Percentiles rank a stretch among this genome's conserved stretches.
Conservation (phyloP, 2,888 invertebrate species). For the Blomia tropicalis region DNA sequence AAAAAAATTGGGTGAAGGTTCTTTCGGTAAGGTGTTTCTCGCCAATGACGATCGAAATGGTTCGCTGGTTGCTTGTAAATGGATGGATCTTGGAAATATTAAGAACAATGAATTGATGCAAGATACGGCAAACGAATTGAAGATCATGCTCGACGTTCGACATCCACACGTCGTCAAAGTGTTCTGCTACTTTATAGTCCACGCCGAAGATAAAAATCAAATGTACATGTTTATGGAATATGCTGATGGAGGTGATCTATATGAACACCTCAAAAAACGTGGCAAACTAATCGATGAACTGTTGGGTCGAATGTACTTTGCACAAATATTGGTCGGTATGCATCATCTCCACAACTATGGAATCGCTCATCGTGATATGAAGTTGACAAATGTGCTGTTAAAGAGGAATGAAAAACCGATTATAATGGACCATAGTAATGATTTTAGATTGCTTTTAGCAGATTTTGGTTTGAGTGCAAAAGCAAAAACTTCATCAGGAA, state of each 20-base stretch:
- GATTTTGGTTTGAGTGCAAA: slow-evolving; percentile 5
- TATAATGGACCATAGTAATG: no score
- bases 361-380: slow-evolving; percentile 21
- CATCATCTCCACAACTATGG: slow-evolving; percentile 7
- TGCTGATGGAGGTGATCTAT: slow-evolving; percentile 5
- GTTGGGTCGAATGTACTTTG: slow-evolving; percentile 2
- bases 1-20: background rate
- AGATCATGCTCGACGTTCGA: background rate
- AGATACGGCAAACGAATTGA: background rate
- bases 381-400: slow-evolving; percentile 17
- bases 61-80: background rate
- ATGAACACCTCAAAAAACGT: background rate
- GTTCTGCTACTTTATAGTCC: background rate
- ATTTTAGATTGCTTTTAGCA: background rate
- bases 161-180: background rate
- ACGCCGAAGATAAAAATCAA: background rate
- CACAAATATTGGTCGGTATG: slow-evolving; percentile 10
- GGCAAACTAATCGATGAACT: background rate
- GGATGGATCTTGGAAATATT: background rate
- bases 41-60: background rate
- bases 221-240: background rate
- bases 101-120: background rate
- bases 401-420: background rate
- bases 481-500: background rate
- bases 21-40: background rate